Conservation (phyloP, 1,140 invertebrate genomes). For the Pseudomyrmex cubaensis region DNA sequence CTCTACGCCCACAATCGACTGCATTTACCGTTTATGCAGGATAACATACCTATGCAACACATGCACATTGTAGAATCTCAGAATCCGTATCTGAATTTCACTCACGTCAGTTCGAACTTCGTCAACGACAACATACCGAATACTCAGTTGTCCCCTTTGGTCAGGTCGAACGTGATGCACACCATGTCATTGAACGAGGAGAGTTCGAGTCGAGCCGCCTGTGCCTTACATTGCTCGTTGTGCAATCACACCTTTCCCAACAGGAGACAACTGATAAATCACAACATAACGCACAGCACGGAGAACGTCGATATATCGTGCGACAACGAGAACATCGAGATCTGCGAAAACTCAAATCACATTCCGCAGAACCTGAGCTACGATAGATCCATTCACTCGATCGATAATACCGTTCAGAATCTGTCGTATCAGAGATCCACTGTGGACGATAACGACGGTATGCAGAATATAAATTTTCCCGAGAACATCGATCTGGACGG, state of each 20-base stretch:
- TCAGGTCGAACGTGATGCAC: slow-evolving; percentile 67
- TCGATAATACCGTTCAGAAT: slow-evolving; percentile 75
- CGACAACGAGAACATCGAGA: slow-evolving; percentile 79
- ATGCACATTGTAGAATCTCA: slow-evolving; percentile 81
- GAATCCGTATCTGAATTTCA: slow-evolving; percentile 76
- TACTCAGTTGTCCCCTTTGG: slow-evolving; percentile 58
- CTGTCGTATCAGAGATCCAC: slow-evolving; percentile 71
- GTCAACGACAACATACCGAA: slow-evolving; percentile 41
- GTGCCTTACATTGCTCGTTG: slow-evolving; percentile 79
- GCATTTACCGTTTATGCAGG: slow-evolving; percentile 77
- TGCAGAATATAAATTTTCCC: slow-evolving; percentile 71
- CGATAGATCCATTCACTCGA: slow-evolving; percentile 68
- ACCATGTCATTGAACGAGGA: slow-evolving; percentile 63
- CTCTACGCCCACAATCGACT: slow-evolving; percentile 77
- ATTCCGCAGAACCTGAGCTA: slow-evolving; percentile 73
- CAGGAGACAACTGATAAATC: slow-evolving; percentile 78
- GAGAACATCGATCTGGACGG: slow-evolving; percentile 68
- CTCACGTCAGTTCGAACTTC: slow-evolving; percentile 64
- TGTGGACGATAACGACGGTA: slow-evolving; percentile 62
- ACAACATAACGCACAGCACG: slow-evolving; percentile 77
- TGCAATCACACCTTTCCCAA: slow-evolving; percentile 80
- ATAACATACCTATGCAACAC: slow-evolving; percentile 76
- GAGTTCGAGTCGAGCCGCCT: slow-evolving; percentile 71
- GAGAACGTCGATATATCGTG: slow-evolving; percentile 77
- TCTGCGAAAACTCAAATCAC: slow-evolving; percentile 77